Conservation (phyloP, 2,113 vertebrate species). For the Megaceryle maxima region DNA sequence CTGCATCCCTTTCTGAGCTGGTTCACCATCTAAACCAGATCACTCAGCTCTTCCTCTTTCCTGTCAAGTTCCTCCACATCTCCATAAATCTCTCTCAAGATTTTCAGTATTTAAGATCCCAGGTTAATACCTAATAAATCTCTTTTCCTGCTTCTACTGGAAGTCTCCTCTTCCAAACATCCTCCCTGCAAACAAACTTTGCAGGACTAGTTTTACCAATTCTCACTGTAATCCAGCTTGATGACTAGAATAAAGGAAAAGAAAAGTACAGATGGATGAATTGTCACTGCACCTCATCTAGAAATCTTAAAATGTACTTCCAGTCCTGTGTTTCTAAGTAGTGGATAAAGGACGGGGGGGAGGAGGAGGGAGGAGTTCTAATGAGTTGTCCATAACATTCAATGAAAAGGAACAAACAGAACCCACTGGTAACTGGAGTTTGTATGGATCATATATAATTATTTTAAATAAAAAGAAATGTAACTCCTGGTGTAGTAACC, state of each 20-base stretch:
- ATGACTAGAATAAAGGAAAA: not conserved
- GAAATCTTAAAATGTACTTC: not conserved
- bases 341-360: not conserved
- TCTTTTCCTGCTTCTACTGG: not conserved
- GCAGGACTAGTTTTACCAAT: not conserved
- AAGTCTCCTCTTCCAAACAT: not conserved
- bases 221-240: not conserved
- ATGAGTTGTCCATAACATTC: not conserved
- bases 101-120: not conserved
- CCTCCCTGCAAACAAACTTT: not conserved
- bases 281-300: not conserved
- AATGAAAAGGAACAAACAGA: not conserved
- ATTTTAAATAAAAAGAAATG: not conserved
- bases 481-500: not conserved
- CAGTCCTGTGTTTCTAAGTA: not conserved
- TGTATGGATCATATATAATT: not conserved
- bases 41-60: not conserved
- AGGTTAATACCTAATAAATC: not conserved
- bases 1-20: not conserved
- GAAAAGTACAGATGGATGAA: not conserved
- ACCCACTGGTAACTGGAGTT: not conserved
- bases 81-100: not conserved
- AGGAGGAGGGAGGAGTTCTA: not conserved
- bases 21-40: not conserved
- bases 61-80: not conserved